Percentiles rank a stretch among this genome's conserved stretches.
phyloP scores from a whole-genome alignment of 2,113 vertebrate genomes.

The Malurus alboscapulatus region DNA sequence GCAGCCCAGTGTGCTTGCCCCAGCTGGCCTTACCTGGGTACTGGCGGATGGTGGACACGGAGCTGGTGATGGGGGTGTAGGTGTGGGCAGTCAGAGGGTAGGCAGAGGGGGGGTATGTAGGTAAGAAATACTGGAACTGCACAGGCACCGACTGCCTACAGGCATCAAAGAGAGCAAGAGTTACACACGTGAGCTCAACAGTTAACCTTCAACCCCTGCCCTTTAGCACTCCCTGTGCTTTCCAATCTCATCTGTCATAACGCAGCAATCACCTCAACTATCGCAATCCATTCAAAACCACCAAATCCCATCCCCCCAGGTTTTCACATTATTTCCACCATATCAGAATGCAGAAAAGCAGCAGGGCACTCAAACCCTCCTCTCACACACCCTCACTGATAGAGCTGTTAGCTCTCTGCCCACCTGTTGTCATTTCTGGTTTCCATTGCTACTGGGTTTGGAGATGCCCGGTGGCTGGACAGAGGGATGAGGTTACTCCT shows the following conservation, averaged over 20 bases:
- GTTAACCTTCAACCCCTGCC: neutral
- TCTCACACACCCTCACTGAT: neutral
- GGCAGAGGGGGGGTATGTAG: constrained; percentile 87
- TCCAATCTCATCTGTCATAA: neutral
- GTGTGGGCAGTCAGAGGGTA: constrained; percentile 91
- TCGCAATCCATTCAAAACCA: neutral
- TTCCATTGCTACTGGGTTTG: constrained; percentile 96
- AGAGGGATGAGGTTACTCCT: constrained; percentile 92
- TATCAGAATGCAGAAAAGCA: neutral
- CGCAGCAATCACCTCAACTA: neutral
- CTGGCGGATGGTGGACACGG: constrained; percentile 92
- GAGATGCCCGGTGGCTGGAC: constrained; percentile 90
- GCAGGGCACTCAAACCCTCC: neutral
- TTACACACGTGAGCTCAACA: neutral
- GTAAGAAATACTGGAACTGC: constrained; percentile 96
- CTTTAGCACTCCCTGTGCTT: neutral
- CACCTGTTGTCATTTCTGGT: constrained; percentile 94
- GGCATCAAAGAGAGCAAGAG: neutral
- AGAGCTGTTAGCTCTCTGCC: neutral
- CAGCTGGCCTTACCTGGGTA: constrained; percentile 84
- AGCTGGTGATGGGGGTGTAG: constrained; percentile 96
- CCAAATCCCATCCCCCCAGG: fast-evolving
- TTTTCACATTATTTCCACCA: neutral
- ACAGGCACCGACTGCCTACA: constrained; percentile 89
- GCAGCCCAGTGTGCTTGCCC: fast-evolving